Evolutionary conservation across 2,113 vertebrate genomes (phyloP).

Genomic region (Lagenorhynchus albirostris): DNA sequence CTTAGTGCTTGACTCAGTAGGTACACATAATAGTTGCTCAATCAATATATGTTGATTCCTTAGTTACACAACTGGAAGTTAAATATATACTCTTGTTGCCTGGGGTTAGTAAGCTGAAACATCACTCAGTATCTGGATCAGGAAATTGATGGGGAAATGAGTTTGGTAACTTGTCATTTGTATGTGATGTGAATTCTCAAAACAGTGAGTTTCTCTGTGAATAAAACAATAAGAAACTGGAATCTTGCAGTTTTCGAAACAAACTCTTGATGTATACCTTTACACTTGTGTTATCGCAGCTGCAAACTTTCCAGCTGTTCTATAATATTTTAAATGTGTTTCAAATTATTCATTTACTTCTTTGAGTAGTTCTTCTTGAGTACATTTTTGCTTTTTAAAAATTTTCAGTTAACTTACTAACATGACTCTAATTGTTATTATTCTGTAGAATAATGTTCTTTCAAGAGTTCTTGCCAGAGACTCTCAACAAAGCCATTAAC

Average conservation of each 20-base stretch:
- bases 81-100: background rate
- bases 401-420: background rate
- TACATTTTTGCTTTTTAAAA: background rate
- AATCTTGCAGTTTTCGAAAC: constrained; percentile 29
- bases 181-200: constrained; percentile 40
- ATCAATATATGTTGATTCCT: background rate
- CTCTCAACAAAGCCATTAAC: background rate
- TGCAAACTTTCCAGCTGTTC: constrained; percentile 6
- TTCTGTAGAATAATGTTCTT: background rate
- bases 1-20: background rate
- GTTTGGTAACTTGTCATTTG: constrained; percentile 29
- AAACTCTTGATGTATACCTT: constrained; percentile 33
- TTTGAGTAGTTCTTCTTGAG: constrained; percentile 12
- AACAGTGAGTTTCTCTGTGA: constrained; percentile 32
- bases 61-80: background rate
- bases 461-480: background rate
- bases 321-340: constrained; percentile 24
- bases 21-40: background rate
- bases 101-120: background rate
- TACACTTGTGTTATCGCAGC: constrained; percentile 40
- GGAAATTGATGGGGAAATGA: constrained; percentile 12
- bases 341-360: constrained; percentile 6
- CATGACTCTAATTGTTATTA: background rate
- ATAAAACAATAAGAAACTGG: constrained; percentile 47
- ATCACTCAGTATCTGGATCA: background rate